Evolutionary conservation across 1,140 invertebrate species (phyloP).

Genomic region (Tachypleus tridentatus): DNA sequence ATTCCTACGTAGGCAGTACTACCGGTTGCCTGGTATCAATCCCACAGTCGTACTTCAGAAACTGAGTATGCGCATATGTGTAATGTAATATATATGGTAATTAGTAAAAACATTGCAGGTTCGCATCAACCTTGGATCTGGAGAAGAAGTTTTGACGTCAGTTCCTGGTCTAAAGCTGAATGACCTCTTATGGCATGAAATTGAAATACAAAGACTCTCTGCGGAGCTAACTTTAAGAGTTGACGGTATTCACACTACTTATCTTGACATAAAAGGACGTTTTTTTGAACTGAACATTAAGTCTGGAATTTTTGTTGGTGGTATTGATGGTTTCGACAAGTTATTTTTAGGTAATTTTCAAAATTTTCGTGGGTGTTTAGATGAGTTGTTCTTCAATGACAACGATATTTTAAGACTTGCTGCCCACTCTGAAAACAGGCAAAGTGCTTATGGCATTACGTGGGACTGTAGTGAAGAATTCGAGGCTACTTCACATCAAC

Average conservation of each 20-base stretch:
- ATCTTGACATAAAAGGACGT: conserved; percentile 57
- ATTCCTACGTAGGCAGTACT: no score
- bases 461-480: conserved; percentile 86
- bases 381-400: conserved; percentile 75
- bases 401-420: conserved; percentile 61
- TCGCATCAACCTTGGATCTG: conserved; percentile 77
- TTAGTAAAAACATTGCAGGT: conserved; percentile 39
- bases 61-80: no score
- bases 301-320: conserved; percentile 81
- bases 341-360: conserved; percentile 77
- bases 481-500: conserved; percentile 57
- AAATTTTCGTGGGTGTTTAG: conserved; percentile 81
- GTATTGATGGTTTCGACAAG: conserved; percentile 73
- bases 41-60: no score
- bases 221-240: conserved; percentile 68
- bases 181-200: conserved; percentile 82
- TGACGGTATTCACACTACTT: conserved; percentile 51
- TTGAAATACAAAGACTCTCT: conserved; percentile 63
- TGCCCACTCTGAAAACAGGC: conserved; percentile 25
- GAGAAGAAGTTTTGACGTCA: conserved; percentile 66
- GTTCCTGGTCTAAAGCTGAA: conserved; percentile 63
- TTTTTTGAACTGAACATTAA: conserved; percentile 87
- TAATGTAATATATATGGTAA: no score
- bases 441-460: conserved; percentile 47
- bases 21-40: no score